A percentile compares a stretch with the other conserved stretches of the same genome.
phyloP scores from a whole-genome alignment of 2,888 invertebrate genomes.

The Ypsolopha sequella region DNA sequence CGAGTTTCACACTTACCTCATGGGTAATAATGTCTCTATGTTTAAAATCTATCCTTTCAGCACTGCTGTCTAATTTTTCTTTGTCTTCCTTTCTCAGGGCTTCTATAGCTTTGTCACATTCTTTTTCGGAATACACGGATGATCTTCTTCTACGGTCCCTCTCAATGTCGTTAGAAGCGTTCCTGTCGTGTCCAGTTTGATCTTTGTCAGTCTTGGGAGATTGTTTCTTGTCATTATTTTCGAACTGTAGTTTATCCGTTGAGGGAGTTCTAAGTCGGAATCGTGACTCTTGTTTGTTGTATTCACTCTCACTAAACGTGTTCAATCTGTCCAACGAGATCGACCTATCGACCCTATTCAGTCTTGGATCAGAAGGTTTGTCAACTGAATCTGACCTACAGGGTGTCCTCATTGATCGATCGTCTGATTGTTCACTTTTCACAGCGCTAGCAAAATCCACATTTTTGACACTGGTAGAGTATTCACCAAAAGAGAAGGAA shows the following conservation, averaged over 20 bases:
- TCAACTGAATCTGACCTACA: neutral
- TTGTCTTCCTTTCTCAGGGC: slow-evolving; percentile 22
- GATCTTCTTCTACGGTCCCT: slow-evolving; percentile 24
- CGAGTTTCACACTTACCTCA: neutral
- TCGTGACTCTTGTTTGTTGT: slow-evolving; percentile 22
- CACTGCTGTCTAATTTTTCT: slow-evolving; percentile 23
- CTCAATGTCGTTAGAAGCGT: slow-evolving; percentile 34
- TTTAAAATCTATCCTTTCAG: slow-evolving; percentile 17
- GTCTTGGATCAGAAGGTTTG: neutral
- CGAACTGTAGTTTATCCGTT: slow-evolving; percentile 24
- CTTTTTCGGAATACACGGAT: slow-evolving; percentile 14
- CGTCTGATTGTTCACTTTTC: neutral
- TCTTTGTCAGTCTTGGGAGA: slow-evolving; percentile 25
- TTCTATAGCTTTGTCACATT: slow-evolving; percentile 23
- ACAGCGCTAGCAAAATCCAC: neutral
- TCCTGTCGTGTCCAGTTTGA: slow-evolving; percentile 23
- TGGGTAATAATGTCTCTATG: neutral
- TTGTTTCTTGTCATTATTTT: slow-evolving; percentile 20
- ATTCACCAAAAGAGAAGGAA: too few relatives aligned
- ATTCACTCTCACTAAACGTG: slow-evolving; percentile 32
- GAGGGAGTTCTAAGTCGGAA: slow-evolving; percentile 71
- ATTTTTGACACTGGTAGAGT: neutral
- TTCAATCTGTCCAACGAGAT: slow-evolving; percentile 22
- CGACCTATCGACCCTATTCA: slow-evolving; percentile 24
- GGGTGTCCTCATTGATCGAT: neutral